Conservation (phyloP, 2,113 vertebrate genomes). For the Acanthochromis polyacanthus region DNA sequence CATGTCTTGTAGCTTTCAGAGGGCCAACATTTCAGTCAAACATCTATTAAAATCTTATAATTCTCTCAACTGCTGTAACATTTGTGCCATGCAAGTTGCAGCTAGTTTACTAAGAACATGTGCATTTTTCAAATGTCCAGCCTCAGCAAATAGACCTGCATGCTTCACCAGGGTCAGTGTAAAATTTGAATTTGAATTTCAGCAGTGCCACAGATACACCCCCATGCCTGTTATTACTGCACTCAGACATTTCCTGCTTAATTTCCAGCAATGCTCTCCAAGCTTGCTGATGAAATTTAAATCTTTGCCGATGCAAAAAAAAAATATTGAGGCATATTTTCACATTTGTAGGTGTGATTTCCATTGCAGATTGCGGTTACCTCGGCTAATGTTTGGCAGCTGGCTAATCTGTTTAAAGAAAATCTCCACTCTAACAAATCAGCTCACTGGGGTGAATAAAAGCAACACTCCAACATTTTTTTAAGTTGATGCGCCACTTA, state of each 20-base stretch:
- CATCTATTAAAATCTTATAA: neutral
- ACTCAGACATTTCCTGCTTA: conserved; percentile 39
- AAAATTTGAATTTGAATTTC: conserved; percentile 37
- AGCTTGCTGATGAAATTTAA: conserved; percentile 35
- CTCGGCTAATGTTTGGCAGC: conserved; percentile 39
- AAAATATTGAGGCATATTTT: conserved; percentile 9
- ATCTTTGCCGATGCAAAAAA: conserved; percentile 30
- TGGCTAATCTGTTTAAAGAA: conserved; percentile 41
- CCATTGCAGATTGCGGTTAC: conserved; percentile 29
- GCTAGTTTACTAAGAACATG: conserved; percentile 6
- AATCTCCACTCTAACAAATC: conserved; percentile 37
- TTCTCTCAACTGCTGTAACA: neutral
- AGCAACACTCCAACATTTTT: conserved; percentile 14
- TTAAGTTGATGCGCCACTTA: conserved; percentile 7
- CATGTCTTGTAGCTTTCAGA: neutral
- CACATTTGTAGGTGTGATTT: conserved; percentile 30
- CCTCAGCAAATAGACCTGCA: conserved; percentile 28
- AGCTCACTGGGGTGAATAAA: conserved; percentile 31
- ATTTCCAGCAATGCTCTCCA: conserved; percentile 26
- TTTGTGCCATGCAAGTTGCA: neutral
- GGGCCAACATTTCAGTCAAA: neutral
- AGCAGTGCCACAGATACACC: conserved; percentile 27
- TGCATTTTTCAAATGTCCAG: conserved; percentile 29
- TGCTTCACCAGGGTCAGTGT: conserved; percentile 28
- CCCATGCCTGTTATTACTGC: conserved; percentile 18